phyloP scores from a whole-genome alignment of 1,140 invertebrate species.

The Matsumurasca onukii region DNA sequence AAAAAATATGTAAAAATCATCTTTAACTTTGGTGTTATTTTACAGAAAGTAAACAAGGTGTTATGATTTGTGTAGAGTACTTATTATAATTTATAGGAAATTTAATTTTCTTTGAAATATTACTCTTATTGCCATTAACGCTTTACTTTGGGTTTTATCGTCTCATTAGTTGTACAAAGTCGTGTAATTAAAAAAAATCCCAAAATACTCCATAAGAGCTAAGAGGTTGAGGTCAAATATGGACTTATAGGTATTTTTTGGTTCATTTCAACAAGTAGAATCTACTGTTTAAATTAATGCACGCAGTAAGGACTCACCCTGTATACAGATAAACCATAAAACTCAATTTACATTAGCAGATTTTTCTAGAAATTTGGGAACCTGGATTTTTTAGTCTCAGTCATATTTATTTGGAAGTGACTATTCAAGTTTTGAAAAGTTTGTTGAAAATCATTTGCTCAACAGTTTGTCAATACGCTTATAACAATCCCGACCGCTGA shows the following conservation, averaged over 20 bases:
- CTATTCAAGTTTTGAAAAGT: too few species aligned
- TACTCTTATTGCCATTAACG: not conserved
- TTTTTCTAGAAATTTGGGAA: too few species aligned
- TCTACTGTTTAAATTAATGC: not conserved
- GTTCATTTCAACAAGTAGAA: too few species aligned
- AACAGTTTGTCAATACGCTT: too few species aligned
- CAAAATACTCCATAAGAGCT: not conserved
- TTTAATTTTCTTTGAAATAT: not conserved
- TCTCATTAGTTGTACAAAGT: not conserved
- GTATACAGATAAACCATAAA: too few species aligned
- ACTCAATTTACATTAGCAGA: too few species aligned
- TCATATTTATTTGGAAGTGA: too few species aligned
- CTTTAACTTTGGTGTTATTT: not conserved
- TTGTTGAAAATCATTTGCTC: too few species aligned
- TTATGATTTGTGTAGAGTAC: not conserved
- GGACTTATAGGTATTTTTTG: not conserved
- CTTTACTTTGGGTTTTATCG: not conserved
- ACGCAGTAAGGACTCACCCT: not conserved
- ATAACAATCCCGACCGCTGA: too few species aligned
- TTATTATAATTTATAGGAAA: not conserved
- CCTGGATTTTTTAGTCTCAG: too few species aligned
- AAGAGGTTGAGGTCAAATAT: not conserved
- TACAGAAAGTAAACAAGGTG: not conserved
- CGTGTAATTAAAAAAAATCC: not conserved
- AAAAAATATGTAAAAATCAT: too few species aligned